Percentiles rank a stretch among this genome's conserved stretches.
Conservation (phyloP, 2,113 vertebrate species). For the Lontra canadensis region DNA sequence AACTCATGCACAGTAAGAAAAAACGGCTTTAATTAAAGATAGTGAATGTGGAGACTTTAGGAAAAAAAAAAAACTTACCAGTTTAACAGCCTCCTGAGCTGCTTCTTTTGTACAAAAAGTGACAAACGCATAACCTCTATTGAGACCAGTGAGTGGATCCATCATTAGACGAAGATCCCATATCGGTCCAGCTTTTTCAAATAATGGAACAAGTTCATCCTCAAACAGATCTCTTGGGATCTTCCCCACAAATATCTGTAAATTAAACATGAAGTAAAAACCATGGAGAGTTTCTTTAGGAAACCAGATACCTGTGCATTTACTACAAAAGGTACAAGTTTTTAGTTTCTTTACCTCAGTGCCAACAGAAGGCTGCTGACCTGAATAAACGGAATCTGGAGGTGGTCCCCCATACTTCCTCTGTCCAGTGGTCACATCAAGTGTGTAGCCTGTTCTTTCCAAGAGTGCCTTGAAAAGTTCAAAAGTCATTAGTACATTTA, state of each 20-base stretch:
- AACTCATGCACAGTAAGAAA: neutral
- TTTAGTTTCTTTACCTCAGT: conserved; percentile 91
- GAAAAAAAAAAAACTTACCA: conserved; percentile 86
- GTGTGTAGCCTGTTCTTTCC: conserved; percentile 96
- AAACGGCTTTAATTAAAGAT: neutral
- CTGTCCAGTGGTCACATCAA: conserved; percentile 98
- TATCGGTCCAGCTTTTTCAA: conserved; percentile 97
- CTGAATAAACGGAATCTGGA: conserved; percentile 93
- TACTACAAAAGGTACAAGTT: conserved; percentile 69
- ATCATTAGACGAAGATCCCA: conserved; percentile 99
- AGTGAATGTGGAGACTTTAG: neutral
- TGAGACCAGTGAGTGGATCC: conserved; percentile 98
- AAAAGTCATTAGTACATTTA: conserved; percentile 67
- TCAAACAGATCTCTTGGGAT: conserved; percentile 98
- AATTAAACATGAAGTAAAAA: conserved; percentile 73
- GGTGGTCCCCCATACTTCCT: conserved; percentile 98
- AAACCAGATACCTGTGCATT: conserved; percentile 37
- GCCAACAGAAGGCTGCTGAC: conserved; percentile 93
- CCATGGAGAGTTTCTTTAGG: conserved; percentile 52
- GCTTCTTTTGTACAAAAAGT: conserved; percentile 99
- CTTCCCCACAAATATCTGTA: conserved; percentile 98
- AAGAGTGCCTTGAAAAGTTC: conserved; percentile 91
- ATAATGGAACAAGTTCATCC: conserved; percentile 97
- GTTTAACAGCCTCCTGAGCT: conserved; percentile 97
- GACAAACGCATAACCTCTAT: conserved; percentile 98